Evolutionary conservation across 2,888 invertebrate species (phyloP), one percentile per base, ranked within the genome.

Genomic region (Caenorhabditis auriculariae): DNA sequence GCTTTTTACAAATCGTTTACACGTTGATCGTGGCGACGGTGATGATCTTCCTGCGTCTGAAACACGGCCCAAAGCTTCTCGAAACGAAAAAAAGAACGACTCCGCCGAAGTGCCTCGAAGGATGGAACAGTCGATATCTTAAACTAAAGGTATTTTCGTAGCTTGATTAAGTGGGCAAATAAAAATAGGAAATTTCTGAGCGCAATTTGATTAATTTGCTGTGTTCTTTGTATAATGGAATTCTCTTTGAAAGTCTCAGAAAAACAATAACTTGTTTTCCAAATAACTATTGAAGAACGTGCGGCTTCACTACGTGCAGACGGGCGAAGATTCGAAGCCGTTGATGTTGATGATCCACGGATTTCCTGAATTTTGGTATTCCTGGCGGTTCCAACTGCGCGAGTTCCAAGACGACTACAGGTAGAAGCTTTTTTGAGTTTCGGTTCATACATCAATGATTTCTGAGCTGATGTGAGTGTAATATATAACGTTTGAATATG

Each of bases 311-410:
- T 69, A 69, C 38, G 69, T 69, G 1, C 66, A 69, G 51, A 64
- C 64, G 6, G 69, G 69, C 0, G n/a, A 29, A 0, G 60, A 69
- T 43, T 60, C 63, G 0, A 88, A 88, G 69, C 88, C 88, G 0
- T 82, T 89, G 53, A 87, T 89, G 86, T 64, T 89, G 37, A 87
- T 89, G 69, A 69, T 89, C 0, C 89, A 89, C 76, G 89, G 89
- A 9, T 89, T 88, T 74, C 89, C 89, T 0, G 89, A 89, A 76
- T 89, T 88, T 77, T 89, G 89, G 89, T 89, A 87, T 80, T 87
- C 88, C 0, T 89, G 89, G 89, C 83, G 89, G 54, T 84, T 88
- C 80, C 89, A 89, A 82, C 83, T 89, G 9, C 82, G 85, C 38
- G 86, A 88, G 60, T 89, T 89, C 49, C 29, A 62, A 9, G 64